phyloP scores from a whole-genome alignment of 2,888 invertebrate species.

The Diloba caeruleocephala region DNA sequence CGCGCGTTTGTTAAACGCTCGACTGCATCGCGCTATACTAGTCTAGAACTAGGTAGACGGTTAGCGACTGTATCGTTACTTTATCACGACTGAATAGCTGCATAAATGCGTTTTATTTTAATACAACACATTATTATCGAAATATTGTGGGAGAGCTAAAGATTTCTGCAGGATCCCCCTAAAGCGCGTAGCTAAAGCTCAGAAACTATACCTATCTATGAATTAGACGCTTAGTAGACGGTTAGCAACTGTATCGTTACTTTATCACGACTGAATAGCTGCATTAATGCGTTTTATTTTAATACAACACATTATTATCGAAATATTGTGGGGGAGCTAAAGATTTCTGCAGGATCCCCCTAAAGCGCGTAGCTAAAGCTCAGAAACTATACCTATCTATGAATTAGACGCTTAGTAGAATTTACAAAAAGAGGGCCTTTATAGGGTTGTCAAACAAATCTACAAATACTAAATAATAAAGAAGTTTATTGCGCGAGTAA shows the following conservation, averaged over 20 bases:
- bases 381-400: conserved; percentile 79
- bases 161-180: conserved; percentile 68
- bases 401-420: conserved; percentile 79
- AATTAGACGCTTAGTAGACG: too few species aligned
- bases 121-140: conserved; percentile 73
- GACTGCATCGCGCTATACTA: too few species aligned
- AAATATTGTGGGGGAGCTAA: conserved; percentile 65
- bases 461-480: background rate
- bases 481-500: too few species aligned
- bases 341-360: conserved; percentile 68
- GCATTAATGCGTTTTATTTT: conserved; percentile 78
- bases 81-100: too few species aligned
- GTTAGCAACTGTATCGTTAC: too few species aligned
- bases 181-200: conserved; percentile 75
- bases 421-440: conserved; percentile 67
- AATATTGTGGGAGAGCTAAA: conserved; percentile 65
- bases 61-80: too few species aligned
- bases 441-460: conserved; percentile 64
- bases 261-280: too few species aligned
- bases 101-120: conserved; percentile 76
- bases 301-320: conserved; percentile 73
- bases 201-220: conserved; percentile 80
- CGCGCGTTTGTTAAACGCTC: too few species aligned
- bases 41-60: too few species aligned
- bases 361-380: conserved; percentile 75